Conservation (phyloP, 2,113 vertebrate genomes). For the Heterotilapia buettikoferi region DNA sequence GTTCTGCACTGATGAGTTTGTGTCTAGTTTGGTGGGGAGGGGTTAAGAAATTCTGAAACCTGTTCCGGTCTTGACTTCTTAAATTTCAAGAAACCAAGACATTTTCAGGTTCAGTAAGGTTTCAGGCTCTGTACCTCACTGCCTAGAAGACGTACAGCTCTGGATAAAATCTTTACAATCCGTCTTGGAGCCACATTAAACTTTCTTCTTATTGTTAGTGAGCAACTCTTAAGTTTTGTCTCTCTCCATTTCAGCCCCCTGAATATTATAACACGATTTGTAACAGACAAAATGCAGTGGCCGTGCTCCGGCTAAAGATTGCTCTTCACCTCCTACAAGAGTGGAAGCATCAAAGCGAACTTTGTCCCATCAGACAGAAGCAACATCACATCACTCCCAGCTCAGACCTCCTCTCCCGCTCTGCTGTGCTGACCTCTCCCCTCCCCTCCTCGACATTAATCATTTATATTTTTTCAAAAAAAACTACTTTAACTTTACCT, state of each 20-base stretch:
- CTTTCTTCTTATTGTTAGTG: neutral
- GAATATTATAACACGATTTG: slow-evolving; percentile 6
- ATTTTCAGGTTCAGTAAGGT: slow-evolving; percentile 11
- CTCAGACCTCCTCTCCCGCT: neutral
- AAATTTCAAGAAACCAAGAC: neutral
- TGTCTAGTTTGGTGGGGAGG: neutral
- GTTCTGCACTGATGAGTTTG: slow-evolving; percentile 13
- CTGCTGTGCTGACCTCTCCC: neutral
- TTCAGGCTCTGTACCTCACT: neutral
- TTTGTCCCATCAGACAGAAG: slow-evolving; percentile 1
- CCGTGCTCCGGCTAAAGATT: neutral
- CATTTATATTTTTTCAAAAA: slow-evolving; percentile 29
- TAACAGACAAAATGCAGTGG: neutral
- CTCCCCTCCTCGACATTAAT: neutral
- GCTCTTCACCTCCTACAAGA: neutral
- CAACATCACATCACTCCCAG: neutral
- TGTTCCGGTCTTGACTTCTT: neutral
- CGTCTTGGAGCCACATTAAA: neutral
- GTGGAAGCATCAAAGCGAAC: neutral
- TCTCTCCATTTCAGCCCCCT: neutral
- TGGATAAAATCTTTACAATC: neutral
- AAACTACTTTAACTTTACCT: slow-evolving; percentile 22
- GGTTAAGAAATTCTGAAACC: neutral
- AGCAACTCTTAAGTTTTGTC: neutral
- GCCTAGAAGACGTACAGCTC: neutral